Evolutionary conservation across 1,140 invertebrate species (phyloP).

Genomic region (Nymphalis io): DNA sequence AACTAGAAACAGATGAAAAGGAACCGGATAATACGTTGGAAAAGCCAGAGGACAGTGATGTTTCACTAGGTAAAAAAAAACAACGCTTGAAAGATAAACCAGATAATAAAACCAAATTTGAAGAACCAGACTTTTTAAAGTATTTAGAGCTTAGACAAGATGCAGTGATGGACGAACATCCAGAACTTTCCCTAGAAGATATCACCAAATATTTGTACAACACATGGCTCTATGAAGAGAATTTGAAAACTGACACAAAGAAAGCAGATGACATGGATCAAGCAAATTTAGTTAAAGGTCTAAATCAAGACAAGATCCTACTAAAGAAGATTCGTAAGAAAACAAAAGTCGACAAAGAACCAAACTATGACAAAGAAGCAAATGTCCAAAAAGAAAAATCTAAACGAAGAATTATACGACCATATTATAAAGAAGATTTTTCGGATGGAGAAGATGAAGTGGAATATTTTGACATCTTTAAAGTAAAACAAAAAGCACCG

Average conservation of each 20-base stretch:
- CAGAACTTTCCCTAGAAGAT: conserved; percentile 75
- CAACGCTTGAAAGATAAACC: conserved; percentile 40
- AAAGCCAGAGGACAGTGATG: conserved; percentile 55
- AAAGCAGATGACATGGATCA: conserved; percentile 61
- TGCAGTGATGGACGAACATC: conserved; percentile 76
- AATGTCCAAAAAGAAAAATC: conserved; percentile 59
- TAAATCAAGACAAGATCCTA: conserved; percentile 46
- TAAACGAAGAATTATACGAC: conserved; percentile 58
- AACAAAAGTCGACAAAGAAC: conserved; percentile 49
- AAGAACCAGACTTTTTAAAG: conserved; percentile 77
- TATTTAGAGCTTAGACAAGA: conserved; percentile 80
- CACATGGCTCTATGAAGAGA: conserved; percentile 80
- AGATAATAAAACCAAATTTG: conserved; percentile 38
- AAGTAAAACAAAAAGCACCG: conserved; percentile 36
- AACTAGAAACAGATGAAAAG: conserved; percentile 34
- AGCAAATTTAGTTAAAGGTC: conserved; percentile 61
- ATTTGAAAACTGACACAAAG: conserved; percentile 56
- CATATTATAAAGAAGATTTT: conserved; percentile 66
- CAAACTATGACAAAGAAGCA: conserved; percentile 32
- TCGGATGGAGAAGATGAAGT: conserved; percentile 65
- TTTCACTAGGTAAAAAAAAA: conserved; percentile 46
- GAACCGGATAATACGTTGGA: conserved; percentile 60
- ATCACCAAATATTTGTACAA: conserved; percentile 79
- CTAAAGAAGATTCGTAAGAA: conserved; percentile 57
- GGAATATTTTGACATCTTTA: conserved; percentile 59